A percentile compares a stretch with the other conserved stretches of the same genome.
Evolutionary conservation across 2,888 invertebrate genomes (phyloP).

Genomic region (Griposia aprilina): DNA sequence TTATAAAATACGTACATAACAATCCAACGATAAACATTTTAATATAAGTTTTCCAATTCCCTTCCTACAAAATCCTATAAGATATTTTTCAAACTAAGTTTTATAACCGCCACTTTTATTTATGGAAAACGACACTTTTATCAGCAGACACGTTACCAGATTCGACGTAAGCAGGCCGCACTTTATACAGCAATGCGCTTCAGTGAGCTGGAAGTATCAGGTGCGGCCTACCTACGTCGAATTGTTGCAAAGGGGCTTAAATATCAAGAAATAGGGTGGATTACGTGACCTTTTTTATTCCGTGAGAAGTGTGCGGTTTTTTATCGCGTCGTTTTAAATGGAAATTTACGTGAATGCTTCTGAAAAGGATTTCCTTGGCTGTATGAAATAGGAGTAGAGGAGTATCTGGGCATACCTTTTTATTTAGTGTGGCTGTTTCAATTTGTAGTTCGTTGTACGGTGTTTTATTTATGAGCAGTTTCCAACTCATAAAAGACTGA

Average conservation of each 20-base stretch:
- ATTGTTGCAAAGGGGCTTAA: constrained; percentile 55
- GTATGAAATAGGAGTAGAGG: background rate
- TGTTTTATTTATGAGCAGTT: constrained; percentile 17
- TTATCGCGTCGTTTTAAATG: constrained; percentile 57
- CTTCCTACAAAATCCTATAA: constrained; percentile 12
- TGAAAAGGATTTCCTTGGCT: constrained; percentile 22
- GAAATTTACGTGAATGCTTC: constrained; percentile 50
- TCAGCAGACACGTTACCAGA: constrained; percentile 13
- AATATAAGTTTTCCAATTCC: constrained; percentile 44
- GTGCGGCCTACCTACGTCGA: constrained; percentile 65
- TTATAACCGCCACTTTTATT: constrained; percentile 16
- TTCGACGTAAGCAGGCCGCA: constrained; percentile 58
- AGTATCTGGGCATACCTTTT: constrained; percentile 20
- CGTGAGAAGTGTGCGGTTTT: constrained; percentile 35
- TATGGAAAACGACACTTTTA: constrained; percentile 36
- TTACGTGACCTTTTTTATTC: constrained; percentile 58
- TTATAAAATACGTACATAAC: constrained; percentile 7
- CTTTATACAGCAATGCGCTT: constrained; percentile 51
- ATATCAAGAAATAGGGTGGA: constrained; percentile 47
- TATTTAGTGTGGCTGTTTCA: constrained; percentile 39
- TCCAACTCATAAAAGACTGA: background rate
- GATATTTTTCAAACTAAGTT: constrained; percentile 30
- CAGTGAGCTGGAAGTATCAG: constrained; percentile 60
- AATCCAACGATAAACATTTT: constrained; percentile 31
- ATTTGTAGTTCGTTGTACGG: constrained; percentile 37